Percentiles rank a stretch among this genome's conserved stretches.
Evolutionary conservation across 2,888 invertebrate species (phyloP).

Genomic region (Leptinotarsa rubiginosa): DNA sequence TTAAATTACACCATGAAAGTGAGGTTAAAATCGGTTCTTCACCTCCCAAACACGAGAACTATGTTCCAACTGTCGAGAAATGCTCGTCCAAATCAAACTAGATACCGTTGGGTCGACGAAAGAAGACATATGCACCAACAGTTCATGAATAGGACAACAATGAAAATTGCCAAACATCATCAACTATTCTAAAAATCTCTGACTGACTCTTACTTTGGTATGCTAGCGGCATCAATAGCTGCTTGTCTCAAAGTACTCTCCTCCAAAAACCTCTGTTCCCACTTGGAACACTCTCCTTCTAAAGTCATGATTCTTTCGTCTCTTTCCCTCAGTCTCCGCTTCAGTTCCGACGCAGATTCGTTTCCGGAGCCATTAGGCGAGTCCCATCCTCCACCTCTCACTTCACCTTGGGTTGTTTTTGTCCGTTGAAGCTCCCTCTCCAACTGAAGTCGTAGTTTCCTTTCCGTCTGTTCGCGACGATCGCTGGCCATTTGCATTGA

Average conservation of each 20-base stretch:
- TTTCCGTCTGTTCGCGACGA: conserved; percentile 86
- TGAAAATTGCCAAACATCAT: too few species aligned
- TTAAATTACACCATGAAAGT: too few species aligned
- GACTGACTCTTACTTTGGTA: conserved; percentile 71
- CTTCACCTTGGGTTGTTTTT: conserved; percentile 58
- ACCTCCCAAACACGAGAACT: too few species aligned
- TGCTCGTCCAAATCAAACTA: too few species aligned
- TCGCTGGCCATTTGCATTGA: conserved; percentile 87
- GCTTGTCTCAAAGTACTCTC: conserved; percentile 84
- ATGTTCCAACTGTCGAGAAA: too few species aligned
- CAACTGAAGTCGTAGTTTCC: conserved; percentile 84
- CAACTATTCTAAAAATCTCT: too few species aligned
- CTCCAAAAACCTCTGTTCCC: conserved; percentile 88
- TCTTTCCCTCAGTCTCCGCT: conserved; percentile 75
- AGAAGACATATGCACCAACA: too few species aligned
- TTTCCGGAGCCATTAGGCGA: conserved; percentile 65
- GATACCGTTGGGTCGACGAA: too few species aligned
- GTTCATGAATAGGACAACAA: too few species aligned
- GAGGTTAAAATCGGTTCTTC: too few species aligned
- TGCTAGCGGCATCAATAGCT: conserved; percentile 83
- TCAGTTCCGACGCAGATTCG: conserved; percentile 72
- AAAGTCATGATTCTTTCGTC: conserved; percentile 79
- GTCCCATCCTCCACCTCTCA: conserved; percentile 58
- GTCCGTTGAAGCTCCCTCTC: conserved; percentile 84
- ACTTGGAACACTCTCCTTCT: conserved; percentile 85